phyloP scores from a whole-genome alignment of 2,113 vertebrate species.

The Eretmodus cyanostictus region DNA sequence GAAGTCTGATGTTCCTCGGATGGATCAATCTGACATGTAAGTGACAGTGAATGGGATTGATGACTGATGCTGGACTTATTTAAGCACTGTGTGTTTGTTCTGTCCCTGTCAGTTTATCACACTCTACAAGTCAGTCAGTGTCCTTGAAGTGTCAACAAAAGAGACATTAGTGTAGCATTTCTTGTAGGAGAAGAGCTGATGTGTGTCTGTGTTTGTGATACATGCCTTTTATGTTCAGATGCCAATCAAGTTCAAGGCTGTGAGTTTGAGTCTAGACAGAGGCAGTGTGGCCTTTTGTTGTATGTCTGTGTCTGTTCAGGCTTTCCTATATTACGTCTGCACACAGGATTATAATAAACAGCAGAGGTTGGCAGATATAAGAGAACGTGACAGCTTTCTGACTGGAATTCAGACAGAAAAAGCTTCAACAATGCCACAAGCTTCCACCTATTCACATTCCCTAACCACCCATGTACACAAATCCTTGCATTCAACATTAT shows the following conservation, averaged over 20 bases:
- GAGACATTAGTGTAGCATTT: background rate
- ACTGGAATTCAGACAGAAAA: background rate
- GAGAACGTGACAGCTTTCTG: background rate
- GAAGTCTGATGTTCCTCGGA: background rate
- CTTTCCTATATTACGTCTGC: background rate
- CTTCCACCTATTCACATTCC: background rate
- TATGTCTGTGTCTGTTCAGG: background rate
- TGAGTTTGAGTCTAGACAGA: background rate
- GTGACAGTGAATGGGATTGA: background rate
- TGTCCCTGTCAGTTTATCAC: background rate
- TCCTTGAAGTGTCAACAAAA: background rate
- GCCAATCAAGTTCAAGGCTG: background rate
- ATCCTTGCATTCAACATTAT: background rate
- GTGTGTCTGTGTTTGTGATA: background rate
- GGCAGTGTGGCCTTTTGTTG: background rate
- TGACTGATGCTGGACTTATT: background rate
- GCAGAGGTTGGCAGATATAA: background rate
- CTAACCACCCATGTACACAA: background rate
- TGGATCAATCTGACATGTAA: background rate
- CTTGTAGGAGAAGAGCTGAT: background rate
- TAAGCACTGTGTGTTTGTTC: background rate
- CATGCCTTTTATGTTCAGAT: background rate
- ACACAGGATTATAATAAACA: background rate
- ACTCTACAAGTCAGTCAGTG: background rate
- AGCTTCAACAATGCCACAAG: background rate